A percentile compares a stretch with the other conserved stretches of the same genome.
Conservation (phyloP, 2,113 vertebrate species). For the Lamprotornis superbus region DNA sequence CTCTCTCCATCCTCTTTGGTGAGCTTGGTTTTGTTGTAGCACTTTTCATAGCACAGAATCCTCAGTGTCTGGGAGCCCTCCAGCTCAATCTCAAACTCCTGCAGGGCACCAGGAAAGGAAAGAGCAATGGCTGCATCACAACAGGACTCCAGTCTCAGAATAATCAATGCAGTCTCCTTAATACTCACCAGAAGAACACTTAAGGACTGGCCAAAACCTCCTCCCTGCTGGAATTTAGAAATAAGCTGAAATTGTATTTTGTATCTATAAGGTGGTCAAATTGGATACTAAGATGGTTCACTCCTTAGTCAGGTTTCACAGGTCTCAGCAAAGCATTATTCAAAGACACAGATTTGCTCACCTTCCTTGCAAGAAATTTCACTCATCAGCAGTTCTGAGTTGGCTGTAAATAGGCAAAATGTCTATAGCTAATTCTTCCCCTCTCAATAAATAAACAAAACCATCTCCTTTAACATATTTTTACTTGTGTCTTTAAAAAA, state of each 20-base stretch:
- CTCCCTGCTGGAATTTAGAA: background rate
- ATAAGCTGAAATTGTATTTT: background rate
- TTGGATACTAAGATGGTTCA: background rate
- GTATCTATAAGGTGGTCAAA: background rate
- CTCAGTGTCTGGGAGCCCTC: slow-evolving; percentile 92
- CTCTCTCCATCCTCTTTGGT: slow-evolving; percentile 88
- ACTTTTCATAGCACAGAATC: slow-evolving; percentile 93
- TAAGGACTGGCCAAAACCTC: background rate
- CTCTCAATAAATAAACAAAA: background rate
- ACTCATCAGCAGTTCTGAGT: background rate
- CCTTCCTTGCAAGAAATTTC: background rate
- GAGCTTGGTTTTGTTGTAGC: slow-evolving; percentile 84
- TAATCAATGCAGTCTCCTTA: background rate
- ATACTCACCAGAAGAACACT: background rate
- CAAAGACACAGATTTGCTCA: background rate
- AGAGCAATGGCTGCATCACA: background rate
- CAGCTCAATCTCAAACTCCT: slow-evolving; percentile 97
- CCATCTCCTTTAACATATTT: background rate
- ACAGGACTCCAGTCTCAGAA: background rate
- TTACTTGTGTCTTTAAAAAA: background rate
- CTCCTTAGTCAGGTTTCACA: background rate
- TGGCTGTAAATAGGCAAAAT: background rate
- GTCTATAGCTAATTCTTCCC: background rate
- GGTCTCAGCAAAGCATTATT: background rate
- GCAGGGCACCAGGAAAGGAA: background rate